Conservation (phyloP, 23 tunicate genomes). For the Halocynthia aurantium region DNA sequence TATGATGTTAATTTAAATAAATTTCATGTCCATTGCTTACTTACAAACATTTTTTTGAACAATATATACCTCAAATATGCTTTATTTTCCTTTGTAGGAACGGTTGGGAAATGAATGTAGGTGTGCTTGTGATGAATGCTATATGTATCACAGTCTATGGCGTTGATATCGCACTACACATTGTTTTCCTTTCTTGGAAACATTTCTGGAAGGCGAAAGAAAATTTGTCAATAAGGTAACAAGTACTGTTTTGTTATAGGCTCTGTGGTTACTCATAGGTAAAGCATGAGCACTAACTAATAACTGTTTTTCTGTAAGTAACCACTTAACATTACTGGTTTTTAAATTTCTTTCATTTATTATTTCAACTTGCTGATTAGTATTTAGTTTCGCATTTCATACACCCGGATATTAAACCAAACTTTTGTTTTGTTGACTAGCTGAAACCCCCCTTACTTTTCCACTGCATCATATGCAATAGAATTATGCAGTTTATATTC, state of each 20-base stretch:
- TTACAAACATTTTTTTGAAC: no score
- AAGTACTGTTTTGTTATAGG: background rate
- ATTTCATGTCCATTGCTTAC: no score
- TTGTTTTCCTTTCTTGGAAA: slow-evolving; percentile 58
- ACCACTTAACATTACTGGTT: background rate
- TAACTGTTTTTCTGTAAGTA: background rate
- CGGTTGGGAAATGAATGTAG: slow-evolving; percentile 35
- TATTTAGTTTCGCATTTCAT: no score
- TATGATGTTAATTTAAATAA: no score
- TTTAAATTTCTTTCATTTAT: background rate
- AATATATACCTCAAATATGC: no score
- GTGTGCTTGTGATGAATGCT: slow-evolving; percentile 45
- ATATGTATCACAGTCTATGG: slow-evolving; percentile 55
- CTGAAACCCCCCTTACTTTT: no score
- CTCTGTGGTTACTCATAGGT: no score
- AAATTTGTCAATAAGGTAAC: slow-evolving; percentile 69
- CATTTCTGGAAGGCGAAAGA: slow-evolving; percentile 81
- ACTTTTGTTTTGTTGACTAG: no score
- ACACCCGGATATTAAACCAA: no score
- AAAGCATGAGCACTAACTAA: background rate
- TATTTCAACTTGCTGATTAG: background rate
- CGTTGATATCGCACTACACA: slow-evolving; percentile 45
- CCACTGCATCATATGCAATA: no score
- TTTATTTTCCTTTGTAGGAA: slow-evolving; percentile 6
- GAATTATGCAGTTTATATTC: no score